Conservation (phyloP, 2,113 vertebrate species). For the Choloepus hoffmanni region DNA sequence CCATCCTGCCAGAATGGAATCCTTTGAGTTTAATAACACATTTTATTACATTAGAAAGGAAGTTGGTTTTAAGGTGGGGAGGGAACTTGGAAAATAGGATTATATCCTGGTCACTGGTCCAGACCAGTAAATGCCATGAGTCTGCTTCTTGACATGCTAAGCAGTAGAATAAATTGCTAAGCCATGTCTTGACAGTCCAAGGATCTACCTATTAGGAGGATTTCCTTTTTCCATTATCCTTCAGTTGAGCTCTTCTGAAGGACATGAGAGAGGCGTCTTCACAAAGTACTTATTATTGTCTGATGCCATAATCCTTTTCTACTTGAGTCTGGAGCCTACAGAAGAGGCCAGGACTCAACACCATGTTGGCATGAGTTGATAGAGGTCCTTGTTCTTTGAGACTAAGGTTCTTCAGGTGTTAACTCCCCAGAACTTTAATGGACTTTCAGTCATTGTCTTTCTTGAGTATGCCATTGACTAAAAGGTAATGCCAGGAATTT, state of each 20-base stretch:
- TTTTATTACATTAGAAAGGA: conserved; percentile 18
- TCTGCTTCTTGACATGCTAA: background rate
- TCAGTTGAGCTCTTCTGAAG: conserved; percentile 19
- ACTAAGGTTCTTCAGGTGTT: background rate
- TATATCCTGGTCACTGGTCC: background rate
- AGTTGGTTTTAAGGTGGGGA: background rate
- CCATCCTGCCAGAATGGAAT: background rate
- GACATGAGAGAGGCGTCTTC: background rate
- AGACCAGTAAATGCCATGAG: background rate
- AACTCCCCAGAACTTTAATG: background rate
- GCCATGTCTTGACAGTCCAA: background rate
- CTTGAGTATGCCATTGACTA: conserved; percentile 38
- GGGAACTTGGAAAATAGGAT: conserved; percentile 37
- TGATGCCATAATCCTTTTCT: conserved; percentile 52
- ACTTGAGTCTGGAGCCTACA: conserved; percentile 15
- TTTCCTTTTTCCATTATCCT: conserved; percentile 26
- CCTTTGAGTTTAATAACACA: background rate
- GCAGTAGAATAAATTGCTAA: background rate
- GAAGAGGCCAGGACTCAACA: background rate
- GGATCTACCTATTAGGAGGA: background rate
- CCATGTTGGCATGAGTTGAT: background rate
- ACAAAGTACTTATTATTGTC: background rate
- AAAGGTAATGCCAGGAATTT: conserved; percentile 14
- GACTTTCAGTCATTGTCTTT: conserved; percentile 4
- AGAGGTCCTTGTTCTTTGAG: background rate